Percentiles rank a stretch among this genome's conserved stretches.
phyloP scores from a whole-genome alignment of 2,113 vertebrate genomes.

The Gracilinanus agilis region DNA sequence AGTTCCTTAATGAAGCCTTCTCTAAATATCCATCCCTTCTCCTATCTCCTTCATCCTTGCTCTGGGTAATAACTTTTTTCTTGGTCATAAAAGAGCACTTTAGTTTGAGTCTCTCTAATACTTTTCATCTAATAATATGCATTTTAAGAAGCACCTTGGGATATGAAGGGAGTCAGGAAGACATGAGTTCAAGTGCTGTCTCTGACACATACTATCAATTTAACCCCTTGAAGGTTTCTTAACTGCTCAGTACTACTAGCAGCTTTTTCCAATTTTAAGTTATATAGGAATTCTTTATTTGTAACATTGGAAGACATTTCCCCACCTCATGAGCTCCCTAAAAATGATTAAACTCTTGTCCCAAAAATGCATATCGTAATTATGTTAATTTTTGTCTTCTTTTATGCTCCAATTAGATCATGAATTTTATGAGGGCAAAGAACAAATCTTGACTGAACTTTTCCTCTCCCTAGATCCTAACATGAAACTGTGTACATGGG shows the following conservation, averaged over 20 bases:
- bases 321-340: neutral
- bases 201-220: neutral
- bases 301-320: neutral
- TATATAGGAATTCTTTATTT: neutral
- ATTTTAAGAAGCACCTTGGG: neutral
- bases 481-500: neutral
- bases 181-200: neutral
- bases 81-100: neutral
- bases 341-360: neutral
- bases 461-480: neutral
- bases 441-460: neutral
- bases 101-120: neutral
- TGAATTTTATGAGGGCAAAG: neutral
- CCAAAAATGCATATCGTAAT: neutral
- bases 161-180: neutral
- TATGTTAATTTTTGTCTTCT: neutral
- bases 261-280: no score
- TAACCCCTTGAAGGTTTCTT: neutral
- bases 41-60: neutral
- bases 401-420: neutral
- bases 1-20: neutral
- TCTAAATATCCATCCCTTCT: neutral
- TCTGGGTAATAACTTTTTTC: neutral
- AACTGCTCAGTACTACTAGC: neutral
- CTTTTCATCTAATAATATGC: neutral